Conservation (phyloP, 1,140 invertebrate genomes). For the Amphibalanus amphitrite region DNA sequence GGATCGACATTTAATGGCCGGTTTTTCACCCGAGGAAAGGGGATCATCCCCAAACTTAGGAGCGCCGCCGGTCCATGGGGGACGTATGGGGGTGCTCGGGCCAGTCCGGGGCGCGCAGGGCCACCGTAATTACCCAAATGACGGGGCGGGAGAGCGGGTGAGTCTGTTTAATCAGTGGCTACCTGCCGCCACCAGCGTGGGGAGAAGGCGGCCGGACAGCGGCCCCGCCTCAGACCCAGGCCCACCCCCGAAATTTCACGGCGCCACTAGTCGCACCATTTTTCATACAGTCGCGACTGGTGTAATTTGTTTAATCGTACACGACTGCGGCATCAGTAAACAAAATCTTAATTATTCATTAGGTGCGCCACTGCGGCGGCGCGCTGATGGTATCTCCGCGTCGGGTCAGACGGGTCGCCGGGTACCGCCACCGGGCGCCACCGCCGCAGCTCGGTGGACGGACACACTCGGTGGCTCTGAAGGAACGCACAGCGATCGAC, state of each 20-base stretch:
- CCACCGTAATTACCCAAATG: neutral
- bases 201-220: neutral
- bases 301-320: slow-evolving; percentile 2
- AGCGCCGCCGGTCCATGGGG: neutral
- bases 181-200: neutral
- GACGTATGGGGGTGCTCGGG: neutral
- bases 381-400: neutral
- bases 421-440: neutral
- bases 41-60: neutral
- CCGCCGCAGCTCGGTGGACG: too few relatives aligned
- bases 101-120: too few relatives aligned
- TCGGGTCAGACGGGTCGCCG: neutral
- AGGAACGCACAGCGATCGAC: too few relatives aligned
- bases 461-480: too few relatives aligned
- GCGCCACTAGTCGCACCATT: neutral
- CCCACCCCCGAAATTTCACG: neutral
- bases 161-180: neutral
- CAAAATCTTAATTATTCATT: slow-evolving; percentile 1
- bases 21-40: neutral
- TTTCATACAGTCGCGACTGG: neutral
- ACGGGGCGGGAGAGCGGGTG: neutral
- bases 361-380: slow-evolving; percentile 1
- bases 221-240: too few relatives aligned
- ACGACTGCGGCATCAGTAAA: neutral
- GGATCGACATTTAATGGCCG: neutral